These are phyloP conservation scores for Caradrina clavipalpis DNA, from an alignment of 2,888 invertebrate species.

Conservation along the genomic window DNA sequence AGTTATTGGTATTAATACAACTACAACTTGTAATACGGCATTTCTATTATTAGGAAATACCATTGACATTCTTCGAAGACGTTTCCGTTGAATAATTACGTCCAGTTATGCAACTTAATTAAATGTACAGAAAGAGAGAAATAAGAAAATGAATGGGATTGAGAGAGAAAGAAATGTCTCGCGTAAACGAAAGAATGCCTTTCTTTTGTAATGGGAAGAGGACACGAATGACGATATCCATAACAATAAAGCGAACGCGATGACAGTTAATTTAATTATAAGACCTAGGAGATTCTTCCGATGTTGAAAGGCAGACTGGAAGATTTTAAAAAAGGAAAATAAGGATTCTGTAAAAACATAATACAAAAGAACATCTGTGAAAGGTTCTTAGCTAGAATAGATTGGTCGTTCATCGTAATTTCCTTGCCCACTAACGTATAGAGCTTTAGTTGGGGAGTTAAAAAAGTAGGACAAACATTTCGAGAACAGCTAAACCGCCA, in stretches of 20 bases:
- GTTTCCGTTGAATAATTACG: conserved; percentile 14
- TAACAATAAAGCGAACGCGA: conserved; percentile 4
- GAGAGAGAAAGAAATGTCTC: conserved; percentile 24
- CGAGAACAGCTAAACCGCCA: conserved; percentile 21
- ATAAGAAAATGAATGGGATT: conserved; percentile 23
- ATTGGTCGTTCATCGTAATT: conserved; percentile 9
- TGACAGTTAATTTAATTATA: conserved; percentile 23
- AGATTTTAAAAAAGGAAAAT: not conserved
- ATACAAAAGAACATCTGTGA: not conserved
- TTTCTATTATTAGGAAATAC: conserved; percentile 7
- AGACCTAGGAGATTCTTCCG: not conserved
- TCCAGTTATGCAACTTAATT: conserved; percentile 28
- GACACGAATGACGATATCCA: conserved; percentile 17
- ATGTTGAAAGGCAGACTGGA: not conserved
- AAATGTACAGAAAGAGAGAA: conserved; percentile 15
- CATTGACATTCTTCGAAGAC: conserved; percentile 23
- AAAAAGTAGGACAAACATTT: conserved; percentile 44
- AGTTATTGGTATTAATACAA: conserved; percentile 17
- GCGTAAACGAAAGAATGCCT: conserved; percentile 32
- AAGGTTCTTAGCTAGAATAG: not conserved
- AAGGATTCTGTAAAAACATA: not conserved
- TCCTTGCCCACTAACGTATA: conserved; percentile 6
- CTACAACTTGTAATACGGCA: conserved; percentile 18
- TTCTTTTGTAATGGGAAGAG: conserved; percentile 8
- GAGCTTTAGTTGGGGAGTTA: conserved; percentile 20